Evolutionary conservation across 2,888 invertebrate species (phyloP).

Genomic region (Lottia scabra): DNA sequence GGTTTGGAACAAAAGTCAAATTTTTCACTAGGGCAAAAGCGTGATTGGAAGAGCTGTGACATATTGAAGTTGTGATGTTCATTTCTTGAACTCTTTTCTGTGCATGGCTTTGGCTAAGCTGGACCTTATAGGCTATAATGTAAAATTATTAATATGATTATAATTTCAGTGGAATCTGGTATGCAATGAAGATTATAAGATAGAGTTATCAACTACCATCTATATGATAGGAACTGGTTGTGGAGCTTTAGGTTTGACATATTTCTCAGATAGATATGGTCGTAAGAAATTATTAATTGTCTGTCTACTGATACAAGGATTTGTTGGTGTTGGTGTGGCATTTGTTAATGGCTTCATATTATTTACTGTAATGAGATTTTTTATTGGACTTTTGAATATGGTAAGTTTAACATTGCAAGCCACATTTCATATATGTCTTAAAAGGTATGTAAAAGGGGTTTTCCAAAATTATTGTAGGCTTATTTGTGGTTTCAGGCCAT

Average conservation of each 20-base stretch:
- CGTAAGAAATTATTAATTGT: constrained; percentile 45
- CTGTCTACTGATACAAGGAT: constrained; percentile 46
- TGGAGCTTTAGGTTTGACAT: constrained; percentile 51
- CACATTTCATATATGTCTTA: too few species aligned
- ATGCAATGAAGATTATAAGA: constrained; percentile 49
- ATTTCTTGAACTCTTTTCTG: too few species aligned
- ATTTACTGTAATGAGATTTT: constrained; percentile 50
- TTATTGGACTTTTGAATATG: constrained; percentile 57
- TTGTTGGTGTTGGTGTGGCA: constrained; percentile 44
- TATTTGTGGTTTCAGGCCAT: too few species aligned
- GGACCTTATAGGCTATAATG: too few species aligned
- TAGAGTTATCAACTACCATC: constrained; percentile 54
- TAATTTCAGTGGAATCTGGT: constrained; percentile 59
- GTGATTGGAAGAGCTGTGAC: too few species aligned
- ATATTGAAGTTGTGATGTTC: too few species aligned
- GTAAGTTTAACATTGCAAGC: constrained; percentile 35
- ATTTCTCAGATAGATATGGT: constrained; percentile 55
- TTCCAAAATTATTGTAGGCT: too few species aligned
- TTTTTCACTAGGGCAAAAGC: too few species aligned
- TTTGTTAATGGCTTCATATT: constrained; percentile 41
- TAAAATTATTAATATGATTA: neutral
- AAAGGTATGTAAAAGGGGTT: too few species aligned
- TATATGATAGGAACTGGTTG: constrained; percentile 56
- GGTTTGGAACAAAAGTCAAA: too few species aligned
- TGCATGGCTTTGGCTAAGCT: too few species aligned